Percentiles rank a stretch among this genome's conserved stretches.
phyloP scores from a whole-genome alignment of 2,888 invertebrate genomes.

The Sceliomorpha sp. region DNA sequence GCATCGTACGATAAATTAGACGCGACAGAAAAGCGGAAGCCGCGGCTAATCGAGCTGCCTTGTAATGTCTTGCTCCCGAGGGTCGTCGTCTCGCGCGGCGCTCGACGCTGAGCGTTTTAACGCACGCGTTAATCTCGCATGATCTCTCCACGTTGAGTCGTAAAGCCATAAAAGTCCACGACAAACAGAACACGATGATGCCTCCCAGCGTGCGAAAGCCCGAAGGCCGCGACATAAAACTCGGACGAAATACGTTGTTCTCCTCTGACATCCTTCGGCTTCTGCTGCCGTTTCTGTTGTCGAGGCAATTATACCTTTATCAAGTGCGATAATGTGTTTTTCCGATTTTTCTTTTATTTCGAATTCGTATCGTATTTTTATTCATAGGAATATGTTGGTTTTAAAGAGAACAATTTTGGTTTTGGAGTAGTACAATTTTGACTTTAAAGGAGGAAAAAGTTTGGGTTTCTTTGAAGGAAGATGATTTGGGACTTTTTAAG shows the following conservation, averaged over 20 bases:
- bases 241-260: constrained; percentile 7
- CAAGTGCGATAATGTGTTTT: too few relatives aligned
- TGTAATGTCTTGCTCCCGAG: constrained; percentile 7
- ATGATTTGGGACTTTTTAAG: too few relatives aligned
- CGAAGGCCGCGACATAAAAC: constrained; percentile 14
- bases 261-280: constrained; percentile 4
- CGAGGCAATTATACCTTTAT: background rate
- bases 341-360: too few relatives aligned
- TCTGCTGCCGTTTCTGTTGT: background rate
- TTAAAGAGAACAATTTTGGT: too few relatives aligned
- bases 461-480: too few relatives aligned
- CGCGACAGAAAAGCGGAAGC: constrained; percentile 24
- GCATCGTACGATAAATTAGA: constrained; percentile 18
- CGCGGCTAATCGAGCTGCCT: constrained; percentile 19
- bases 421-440: too few relatives aligned
- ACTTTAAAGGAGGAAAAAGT: too few relatives aligned
- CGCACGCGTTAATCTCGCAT: constrained; percentile 25
- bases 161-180: constrained; percentile 17
- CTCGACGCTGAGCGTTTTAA: constrained; percentile 20
- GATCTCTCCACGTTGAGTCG: constrained; percentile 17
- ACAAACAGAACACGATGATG: constrained; percentile 9
- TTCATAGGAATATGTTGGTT: too few relatives aligned
- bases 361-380: too few relatives aligned
- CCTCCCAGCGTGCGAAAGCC: constrained; percentile 13
- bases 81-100: constrained; percentile 9